Evolutionary conservation across 2,797 vertebrate species (phyloP).

Genomic region (Spondyliosoma cantharus): DNA sequence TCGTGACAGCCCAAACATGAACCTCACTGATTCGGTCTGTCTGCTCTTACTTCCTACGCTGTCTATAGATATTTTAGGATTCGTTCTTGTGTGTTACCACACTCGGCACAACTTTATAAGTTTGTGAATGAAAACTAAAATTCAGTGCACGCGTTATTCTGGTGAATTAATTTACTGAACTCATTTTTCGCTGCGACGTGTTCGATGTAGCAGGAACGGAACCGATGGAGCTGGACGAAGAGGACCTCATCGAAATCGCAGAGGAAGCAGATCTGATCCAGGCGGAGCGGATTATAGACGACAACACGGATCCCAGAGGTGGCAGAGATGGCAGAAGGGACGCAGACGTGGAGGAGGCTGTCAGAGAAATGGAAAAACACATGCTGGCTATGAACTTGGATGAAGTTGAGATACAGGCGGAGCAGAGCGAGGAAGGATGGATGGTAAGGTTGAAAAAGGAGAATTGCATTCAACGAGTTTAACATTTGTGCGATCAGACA

Average conservation of each 20-base stretch:
- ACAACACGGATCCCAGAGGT: slow-evolving; percentile 67
- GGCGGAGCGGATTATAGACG: slow-evolving; percentile 89
- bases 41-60: not conserved
- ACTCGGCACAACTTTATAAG: not conserved
- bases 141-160: not conserved
- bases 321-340: slow-evolving; percentile 22
- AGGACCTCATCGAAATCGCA: slow-evolving; percentile 85
- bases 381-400: slow-evolving; percentile 88
- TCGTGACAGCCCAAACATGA: not conserved
- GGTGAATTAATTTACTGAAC: not conserved
- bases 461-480: slow-evolving; percentile 10
- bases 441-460: slow-evolving; percentile 69
- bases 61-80: not conserved
- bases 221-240: slow-evolving; percentile 68
- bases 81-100: not conserved
- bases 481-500: not conserved
- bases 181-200: not conserved
- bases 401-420: slow-evolving; percentile 48
- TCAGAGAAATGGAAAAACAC: slow-evolving; percentile 70
- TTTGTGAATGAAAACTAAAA: not conserved
- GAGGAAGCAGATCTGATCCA: slow-evolving; percentile 92
- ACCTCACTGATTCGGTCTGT: not conserved
- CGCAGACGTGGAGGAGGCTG: slow-evolving; percentile 48
- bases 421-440: slow-evolving; percentile 62
- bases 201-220: slow-evolving; percentile 62